These are phyloP conservation scores for Lichenostomus cassidix DNA, from an alignment of 2,113 vertebrate species.

Conservation along the genomic window DNA sequence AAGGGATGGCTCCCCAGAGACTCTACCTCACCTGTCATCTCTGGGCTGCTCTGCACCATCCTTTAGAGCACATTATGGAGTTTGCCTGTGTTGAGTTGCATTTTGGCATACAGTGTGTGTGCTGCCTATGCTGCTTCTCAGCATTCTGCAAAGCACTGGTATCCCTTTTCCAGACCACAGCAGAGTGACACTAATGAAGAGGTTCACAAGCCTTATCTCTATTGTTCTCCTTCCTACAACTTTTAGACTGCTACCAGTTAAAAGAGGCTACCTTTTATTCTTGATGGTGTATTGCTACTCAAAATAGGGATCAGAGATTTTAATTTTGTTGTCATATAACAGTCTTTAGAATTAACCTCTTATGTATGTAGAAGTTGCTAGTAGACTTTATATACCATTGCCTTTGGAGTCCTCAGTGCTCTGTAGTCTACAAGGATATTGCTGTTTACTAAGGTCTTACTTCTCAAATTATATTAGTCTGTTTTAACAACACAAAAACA, in stretches of 20 bases:
- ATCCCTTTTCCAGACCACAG: background rate
- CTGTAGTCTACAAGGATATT: background rate
- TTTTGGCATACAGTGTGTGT: background rate
- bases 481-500: background rate
- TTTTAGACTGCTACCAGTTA: background rate
- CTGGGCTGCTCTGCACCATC: background rate
- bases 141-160: background rate
- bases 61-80: too few relatives aligned
- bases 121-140: background rate
- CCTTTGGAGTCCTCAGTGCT: background rate
- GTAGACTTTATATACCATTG: background rate
- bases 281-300: background rate
- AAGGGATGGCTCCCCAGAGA: background rate
- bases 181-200: background rate
- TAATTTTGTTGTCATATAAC: background rate
- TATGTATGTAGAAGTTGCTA: background rate
- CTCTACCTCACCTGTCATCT: background rate
- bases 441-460: background rate
- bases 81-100: background rate
- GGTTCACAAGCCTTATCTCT: background rate
- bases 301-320: background rate
- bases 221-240: background rate
- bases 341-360: background rate
- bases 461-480: background rate
- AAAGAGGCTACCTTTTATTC: background rate